Percentiles rank a stretch among this genome's conserved stretches.
Evolutionary conservation across 2,888 invertebrate species (phyloP).

Genomic region (Orgyia antiqua): DNA sequence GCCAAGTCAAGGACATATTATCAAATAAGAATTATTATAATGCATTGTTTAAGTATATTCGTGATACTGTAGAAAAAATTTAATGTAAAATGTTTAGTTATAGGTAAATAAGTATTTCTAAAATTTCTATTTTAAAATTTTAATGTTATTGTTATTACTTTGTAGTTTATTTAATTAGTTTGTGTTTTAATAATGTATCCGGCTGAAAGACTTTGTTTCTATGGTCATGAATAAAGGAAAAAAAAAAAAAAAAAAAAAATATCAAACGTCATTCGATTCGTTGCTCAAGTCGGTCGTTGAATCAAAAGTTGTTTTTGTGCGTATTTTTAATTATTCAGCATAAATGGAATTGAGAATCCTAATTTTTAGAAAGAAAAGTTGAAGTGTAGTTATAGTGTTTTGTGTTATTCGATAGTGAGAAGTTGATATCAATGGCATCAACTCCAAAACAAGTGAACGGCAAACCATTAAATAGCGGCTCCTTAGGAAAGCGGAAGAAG

Average conservation of each 20-base stretch:
- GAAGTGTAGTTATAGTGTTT: constrained; percentile 16
- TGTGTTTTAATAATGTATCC: too few species aligned
- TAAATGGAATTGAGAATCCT: constrained; percentile 27
- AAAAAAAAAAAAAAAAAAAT: constrained; percentile 6
- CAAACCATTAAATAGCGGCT: constrained; percentile 53
- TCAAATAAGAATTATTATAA: too few species aligned
- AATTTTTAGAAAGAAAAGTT: constrained; percentile 14
- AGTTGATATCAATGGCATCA: constrained; percentile 57
- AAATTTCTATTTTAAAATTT: too few species aligned
- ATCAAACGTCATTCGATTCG: constrained; percentile 26
- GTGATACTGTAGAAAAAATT: too few species aligned
- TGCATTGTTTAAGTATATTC: too few species aligned
- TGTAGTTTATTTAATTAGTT: too few species aligned
- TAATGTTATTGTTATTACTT: too few species aligned
- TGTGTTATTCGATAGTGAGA: constrained; percentile 13
- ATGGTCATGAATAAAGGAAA: too few species aligned
- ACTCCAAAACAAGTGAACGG: constrained; percentile 66
- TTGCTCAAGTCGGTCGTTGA: constrained; percentile 29
- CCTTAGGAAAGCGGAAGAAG: constrained; percentile 72
- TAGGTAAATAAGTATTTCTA: too few species aligned
- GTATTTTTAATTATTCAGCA: constrained; percentile 18
- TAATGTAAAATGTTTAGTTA: too few species aligned
- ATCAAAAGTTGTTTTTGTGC: constrained; percentile 16
- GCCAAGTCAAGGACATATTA: too few species aligned
- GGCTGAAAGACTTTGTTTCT: too few species aligned